phyloP scores from a whole-genome alignment of 1,140 invertebrate species.

The Zaprionus capensis region DNA sequence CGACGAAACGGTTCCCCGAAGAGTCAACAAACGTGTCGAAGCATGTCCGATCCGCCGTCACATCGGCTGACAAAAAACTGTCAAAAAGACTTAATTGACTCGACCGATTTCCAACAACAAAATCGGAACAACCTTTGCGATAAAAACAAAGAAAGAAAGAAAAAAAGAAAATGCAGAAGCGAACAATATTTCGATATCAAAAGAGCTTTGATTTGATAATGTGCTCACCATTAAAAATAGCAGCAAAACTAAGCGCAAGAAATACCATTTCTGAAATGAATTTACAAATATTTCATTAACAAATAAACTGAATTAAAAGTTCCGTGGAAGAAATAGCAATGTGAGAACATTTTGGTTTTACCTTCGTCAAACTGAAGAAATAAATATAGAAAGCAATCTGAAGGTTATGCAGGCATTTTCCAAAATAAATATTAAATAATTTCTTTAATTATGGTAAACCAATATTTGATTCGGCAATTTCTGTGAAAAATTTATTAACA shows the following conservation, averaged over 20 bases:
- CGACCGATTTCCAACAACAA: conserved; percentile 47
- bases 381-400: not conserved
- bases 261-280: conserved; percentile 23
- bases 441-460: not conserved
- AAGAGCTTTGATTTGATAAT: conserved; percentile 52
- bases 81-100: conserved; percentile 60
- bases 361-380: conserved; percentile 38
- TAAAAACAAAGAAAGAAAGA: conserved; percentile 45
- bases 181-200: conserved; percentile 52
- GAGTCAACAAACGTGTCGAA: conserved; percentile 17
- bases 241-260: conserved; percentile 40
- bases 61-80: conserved; percentile 61
- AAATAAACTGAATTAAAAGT: conserved; percentile 64
- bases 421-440: not conserved
- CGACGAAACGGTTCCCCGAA: conserved; percentile 11
- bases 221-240: conserved; percentile 67
- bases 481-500: too few species aligned
- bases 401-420: not conserved
- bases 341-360: conserved; percentile 28
- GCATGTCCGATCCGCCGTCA: conserved; percentile 24
- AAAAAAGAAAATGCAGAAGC: conserved; percentile 10
- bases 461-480: too few species aligned
- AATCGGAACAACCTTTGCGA: conserved; percentile 64
- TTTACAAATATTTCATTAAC: conserved; percentile 53
- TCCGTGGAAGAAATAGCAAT: conserved; percentile 17